A percentile compares a stretch with the other conserved stretches of the same genome.
Conservation (phyloP, 1,140 invertebrate genomes). For the Drosophila truncata region DNA sequence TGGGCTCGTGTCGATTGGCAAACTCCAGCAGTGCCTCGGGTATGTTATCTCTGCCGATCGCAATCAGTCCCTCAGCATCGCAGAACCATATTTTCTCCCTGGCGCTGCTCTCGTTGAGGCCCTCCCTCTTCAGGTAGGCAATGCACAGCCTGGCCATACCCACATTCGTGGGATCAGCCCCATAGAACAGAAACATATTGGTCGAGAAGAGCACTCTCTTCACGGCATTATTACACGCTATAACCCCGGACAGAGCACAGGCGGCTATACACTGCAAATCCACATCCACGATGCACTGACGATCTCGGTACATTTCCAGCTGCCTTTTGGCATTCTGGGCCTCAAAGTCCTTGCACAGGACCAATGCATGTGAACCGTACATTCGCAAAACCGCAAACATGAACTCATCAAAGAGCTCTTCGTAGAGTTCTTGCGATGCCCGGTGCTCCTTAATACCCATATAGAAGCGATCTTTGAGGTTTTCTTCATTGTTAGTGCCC, state of each 20-base stretch:
- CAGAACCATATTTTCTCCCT: constrained; percentile 91
- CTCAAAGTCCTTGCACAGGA: constrained; percentile 98
- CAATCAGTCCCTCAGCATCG: constrained; percentile 89
- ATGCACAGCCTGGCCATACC: constrained; percentile 95
- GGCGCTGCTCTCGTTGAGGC: constrained; percentile 90
- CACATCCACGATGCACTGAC: constrained; percentile 98
- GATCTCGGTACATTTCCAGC: constrained; percentile 92
- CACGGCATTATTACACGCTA: constrained; percentile 91
- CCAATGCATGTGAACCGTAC: constrained; percentile 93
- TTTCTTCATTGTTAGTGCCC: constrained; percentile 94
- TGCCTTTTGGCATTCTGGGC: constrained; percentile 96
- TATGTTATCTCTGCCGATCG: constrained; percentile 91
- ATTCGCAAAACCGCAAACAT: constrained; percentile 88
- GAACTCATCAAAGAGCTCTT: constrained; percentile 96
- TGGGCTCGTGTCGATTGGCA: constrained; percentile 90
- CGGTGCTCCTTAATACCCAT: constrained; percentile 95
- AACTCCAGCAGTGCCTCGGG: constrained; percentile 92
- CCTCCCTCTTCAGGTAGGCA: constrained; percentile 94
- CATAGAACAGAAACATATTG: constrained; percentile 95
- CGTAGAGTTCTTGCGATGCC: constrained; percentile 93
- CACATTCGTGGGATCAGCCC: constrained; percentile 95
- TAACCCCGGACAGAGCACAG: constrained; percentile 95
- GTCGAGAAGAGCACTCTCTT: constrained; percentile 92
- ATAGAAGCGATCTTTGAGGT: constrained; percentile 96
- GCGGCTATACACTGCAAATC: constrained; percentile 97